Evolutionary conservation across 2,113 vertebrate genomes (phyloP).

Genomic region (Platichthys flesus): DNA sequence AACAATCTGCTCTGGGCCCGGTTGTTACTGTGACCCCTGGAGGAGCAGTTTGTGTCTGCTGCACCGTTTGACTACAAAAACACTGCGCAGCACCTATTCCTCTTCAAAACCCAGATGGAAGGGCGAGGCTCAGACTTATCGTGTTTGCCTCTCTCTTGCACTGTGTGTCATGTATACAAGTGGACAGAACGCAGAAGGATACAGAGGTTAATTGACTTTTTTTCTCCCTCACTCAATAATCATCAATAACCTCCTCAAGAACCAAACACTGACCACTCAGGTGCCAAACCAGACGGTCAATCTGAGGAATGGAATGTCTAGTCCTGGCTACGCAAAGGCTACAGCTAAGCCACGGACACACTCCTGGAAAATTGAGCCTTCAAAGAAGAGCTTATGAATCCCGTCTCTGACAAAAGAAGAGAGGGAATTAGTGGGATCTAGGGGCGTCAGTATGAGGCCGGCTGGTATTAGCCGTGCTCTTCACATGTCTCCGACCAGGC

Average conservation of each 20-base stretch:
- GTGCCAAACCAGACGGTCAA: conserved; percentile 29
- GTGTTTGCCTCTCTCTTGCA: conserved; percentile 20
- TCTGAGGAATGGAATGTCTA: conserved; percentile 34
- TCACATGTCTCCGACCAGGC: conserved; percentile 65
- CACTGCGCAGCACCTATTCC: conserved; percentile 30
- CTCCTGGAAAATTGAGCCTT: conserved; percentile 78
- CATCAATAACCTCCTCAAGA: conserved; percentile 55
- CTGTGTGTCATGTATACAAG: conserved; percentile 18
- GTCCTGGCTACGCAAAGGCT: conserved; percentile 44
- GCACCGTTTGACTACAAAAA: conserved; percentile 47
- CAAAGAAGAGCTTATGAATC: conserved; percentile 75
- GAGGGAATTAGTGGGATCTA: conserved; percentile 80
- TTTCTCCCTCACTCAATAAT: conserved; percentile 32
- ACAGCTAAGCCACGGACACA: conserved; percentile 67
- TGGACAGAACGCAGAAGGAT: conserved; percentile 24
- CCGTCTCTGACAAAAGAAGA: conserved; percentile 76
- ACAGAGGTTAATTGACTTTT: conserved; percentile 46
- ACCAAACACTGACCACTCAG: conserved; percentile 49
- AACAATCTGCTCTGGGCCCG: conserved; percentile 59
- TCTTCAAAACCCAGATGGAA: conserved; percentile 1
- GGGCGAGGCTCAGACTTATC: conserved; percentile 23
- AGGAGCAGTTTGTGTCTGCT: conserved; percentile 43
- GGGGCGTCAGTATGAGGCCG: conserved; percentile 65
- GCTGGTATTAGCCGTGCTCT: conserved; percentile 71
- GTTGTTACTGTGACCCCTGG: conserved; percentile 58